Conservation (phyloP, 2,797 vertebrate genomes). For the Melanotaenia maccullochi region DNA sequence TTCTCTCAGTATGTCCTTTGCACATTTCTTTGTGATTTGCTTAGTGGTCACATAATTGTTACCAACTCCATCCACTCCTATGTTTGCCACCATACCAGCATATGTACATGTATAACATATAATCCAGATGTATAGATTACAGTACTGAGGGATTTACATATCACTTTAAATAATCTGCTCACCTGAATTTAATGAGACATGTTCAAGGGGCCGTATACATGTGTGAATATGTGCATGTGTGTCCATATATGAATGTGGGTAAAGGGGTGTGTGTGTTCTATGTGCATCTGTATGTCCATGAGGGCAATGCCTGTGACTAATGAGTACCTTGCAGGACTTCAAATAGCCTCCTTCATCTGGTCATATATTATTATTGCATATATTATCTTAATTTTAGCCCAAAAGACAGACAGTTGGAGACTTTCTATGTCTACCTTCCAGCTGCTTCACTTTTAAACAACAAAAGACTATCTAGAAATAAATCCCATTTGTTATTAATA, state of each 20-base stretch:
- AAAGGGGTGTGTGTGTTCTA: constrained; percentile 25
- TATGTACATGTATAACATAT: constrained; percentile 41
- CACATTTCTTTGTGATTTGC: constrained; percentile 16
- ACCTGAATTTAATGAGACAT: constrained; percentile 81
- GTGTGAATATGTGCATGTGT: constrained; percentile 39
- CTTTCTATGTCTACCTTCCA: constrained; percentile 36
- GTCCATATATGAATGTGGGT: constrained; percentile 32
- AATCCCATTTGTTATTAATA: constrained; percentile 71
- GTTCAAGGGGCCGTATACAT: constrained; percentile 55
- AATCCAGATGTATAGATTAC: constrained; percentile 63
- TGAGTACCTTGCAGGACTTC: constrained; percentile 72
- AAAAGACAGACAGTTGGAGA: constrained; percentile 18
- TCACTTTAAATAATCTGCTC: constrained; percentile 81
- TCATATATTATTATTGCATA: constrained; percentile 44
- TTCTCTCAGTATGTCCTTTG: background rate
- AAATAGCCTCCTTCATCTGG: constrained; percentile 62
- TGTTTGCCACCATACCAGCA: constrained; percentile 23
- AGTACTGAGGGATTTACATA: constrained; percentile 77
- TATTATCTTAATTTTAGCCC: constrained; percentile 25
- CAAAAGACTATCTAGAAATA: constrained; percentile 62
- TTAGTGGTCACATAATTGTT: constrained; percentile 37
- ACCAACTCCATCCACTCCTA: constrained; percentile 8
- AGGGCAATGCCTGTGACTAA: constrained; percentile 76
- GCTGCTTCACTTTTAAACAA: constrained; percentile 27
- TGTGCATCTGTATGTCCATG: constrained; percentile 62